Percentiles rank a stretch among this genome's conserved stretches.
Conservation (phyloP, 2,113 vertebrate genomes). For the Alouatta palliata region DNA sequence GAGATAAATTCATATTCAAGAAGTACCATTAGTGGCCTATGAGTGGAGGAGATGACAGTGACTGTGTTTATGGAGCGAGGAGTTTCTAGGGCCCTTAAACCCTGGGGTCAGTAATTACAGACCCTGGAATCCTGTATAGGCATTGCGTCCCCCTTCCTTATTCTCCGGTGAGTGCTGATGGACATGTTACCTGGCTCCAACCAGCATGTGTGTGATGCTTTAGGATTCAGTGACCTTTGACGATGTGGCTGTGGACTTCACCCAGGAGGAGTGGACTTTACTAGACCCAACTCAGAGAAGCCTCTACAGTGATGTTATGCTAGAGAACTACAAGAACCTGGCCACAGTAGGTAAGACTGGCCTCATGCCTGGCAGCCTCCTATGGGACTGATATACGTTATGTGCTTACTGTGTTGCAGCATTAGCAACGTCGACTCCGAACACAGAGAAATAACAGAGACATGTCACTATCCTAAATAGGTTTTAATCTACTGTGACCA, state of each 20-base stretch:
- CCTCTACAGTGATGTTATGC: conserved; percentile 1
- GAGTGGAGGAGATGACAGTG: not conserved
- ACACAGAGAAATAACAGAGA: not conserved
- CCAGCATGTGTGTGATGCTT: not conserved
- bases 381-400: not conserved
- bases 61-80: not conserved
- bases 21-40: not conserved
- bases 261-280: conserved; percentile 47
- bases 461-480: not conserved
- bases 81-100: not conserved
- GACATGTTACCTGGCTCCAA: not conserved
- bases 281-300: conserved; percentile 38
- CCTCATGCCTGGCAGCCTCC: not conserved
- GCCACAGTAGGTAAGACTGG: not conserved
- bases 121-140: not conserved
- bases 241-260: conserved; percentile 42
- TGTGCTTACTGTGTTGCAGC: not conserved
- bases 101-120: not conserved
- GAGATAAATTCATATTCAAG: not conserved
- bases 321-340: conserved; percentile 53
- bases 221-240: conserved; percentile 32
- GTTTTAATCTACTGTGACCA: not conserved
- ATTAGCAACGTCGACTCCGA: not conserved
- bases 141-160: not conserved
- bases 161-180: not conserved